Evolutionary conservation across 2,797 vertebrate genomes (phyloP).

Genomic region (Falco biarmicus): DNA sequence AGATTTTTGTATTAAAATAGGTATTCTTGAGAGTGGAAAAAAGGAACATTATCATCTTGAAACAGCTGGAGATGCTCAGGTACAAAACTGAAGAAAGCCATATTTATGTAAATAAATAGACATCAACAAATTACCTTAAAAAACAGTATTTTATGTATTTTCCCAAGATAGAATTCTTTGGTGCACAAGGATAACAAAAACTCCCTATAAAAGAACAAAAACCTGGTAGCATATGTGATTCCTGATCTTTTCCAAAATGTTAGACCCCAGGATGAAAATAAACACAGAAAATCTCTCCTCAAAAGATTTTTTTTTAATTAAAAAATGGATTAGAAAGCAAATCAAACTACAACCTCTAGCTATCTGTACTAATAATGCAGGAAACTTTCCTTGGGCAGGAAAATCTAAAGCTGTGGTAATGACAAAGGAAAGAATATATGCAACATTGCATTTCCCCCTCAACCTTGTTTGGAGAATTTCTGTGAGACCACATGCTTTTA

Average conservation of each 20-base stretch:
- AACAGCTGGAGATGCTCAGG: background rate
- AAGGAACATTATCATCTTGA: background rate
- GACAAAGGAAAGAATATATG: background rate
- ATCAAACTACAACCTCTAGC: background rate
- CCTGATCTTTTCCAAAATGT: constrained; percentile 4
- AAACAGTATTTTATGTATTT: background rate
- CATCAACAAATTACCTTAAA: background rate
- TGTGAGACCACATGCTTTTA: background rate
- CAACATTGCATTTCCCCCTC: background rate
- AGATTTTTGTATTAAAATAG: background rate
- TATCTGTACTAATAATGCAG: background rate
- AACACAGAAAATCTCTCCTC: background rate
- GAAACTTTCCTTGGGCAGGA: background rate
- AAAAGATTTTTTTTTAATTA: constrained; percentile 38
- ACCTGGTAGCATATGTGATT: background rate
- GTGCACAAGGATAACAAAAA: background rate
- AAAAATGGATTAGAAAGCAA: constrained; percentile 37
- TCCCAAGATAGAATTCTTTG: background rate
- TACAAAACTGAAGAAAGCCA: background rate
- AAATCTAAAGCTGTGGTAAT: background rate
- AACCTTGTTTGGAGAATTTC: background rate
- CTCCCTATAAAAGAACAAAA: background rate
- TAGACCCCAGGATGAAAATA: constrained; percentile 23
- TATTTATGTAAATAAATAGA: background rate
- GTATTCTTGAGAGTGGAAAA: background rate